Percentiles rank a stretch among this genome's conserved stretches.
Conservation (phyloP, 1,140 invertebrate species). For the Cephus cinctus region DNA sequence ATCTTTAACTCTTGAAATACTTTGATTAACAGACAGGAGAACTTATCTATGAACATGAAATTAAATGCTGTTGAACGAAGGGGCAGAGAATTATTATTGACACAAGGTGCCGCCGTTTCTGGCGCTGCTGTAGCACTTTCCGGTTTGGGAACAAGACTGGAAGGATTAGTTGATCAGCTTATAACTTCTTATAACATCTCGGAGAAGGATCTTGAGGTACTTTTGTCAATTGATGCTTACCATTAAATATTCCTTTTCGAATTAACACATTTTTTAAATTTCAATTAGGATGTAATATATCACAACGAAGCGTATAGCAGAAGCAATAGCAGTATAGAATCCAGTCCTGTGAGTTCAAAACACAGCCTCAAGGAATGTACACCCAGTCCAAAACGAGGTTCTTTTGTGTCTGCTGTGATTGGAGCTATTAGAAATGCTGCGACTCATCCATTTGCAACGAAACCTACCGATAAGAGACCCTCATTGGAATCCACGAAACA, state of each 20-base stretch:
- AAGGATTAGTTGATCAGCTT: constrained; percentile 69
- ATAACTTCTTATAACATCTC: constrained; percentile 73
- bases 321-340: constrained; percentile 61
- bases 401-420: constrained; percentile 68
- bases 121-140: constrained; percentile 71
- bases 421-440: constrained; percentile 68
- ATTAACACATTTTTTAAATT: not conserved
- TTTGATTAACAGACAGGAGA: constrained; percentile 65
- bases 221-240: constrained; percentile 9
- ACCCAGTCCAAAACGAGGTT: constrained; percentile 62
- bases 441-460: constrained; percentile 53
- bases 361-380: constrained; percentile 55
- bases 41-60: constrained; percentile 65
- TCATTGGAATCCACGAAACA: constrained; percentile 32
- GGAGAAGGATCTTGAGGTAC: constrained; percentile 72
- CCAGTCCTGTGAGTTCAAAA: constrained; percentile 60
- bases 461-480: constrained; percentile 38
- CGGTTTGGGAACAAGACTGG: constrained; percentile 67
- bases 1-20: no score
- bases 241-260: not conserved
- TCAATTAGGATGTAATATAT: constrained; percentile 68
- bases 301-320: constrained; percentile 73
- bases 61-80: constrained; percentile 63
- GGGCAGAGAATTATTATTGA: constrained; percentile 64
- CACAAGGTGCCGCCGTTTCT: constrained; percentile 70